Conservation (phyloP, 2,113 vertebrate species). For the cattle (Bos taurus) region ARS-UCD2.0 NC_037348.1:47613501-47614000, state of each 20-base stretch:
- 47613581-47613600: conserved; percentile 36
- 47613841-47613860: not conserved
- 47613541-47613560: conserved; percentile 29
- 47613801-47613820: not conserved
- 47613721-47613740: not conserved
- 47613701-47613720: not conserved
- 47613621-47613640: conserved; percentile 52
- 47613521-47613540: conserved; percentile 18
- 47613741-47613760: not conserved
- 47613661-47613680: conserved; percentile 42
- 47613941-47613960: no score
- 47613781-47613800: not conserved
- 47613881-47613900: not conserved
- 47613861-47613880: not conserved
- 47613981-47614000: no score
- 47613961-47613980: no score
- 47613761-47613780: not conserved
- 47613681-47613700: not conserved
- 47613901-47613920: no score
- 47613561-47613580: not conserved
- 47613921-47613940: no score
- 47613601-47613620: conserved; percentile 23
- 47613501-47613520: conserved; percentile 22
- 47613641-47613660: conserved; percentile 51
- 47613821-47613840: not conserved